Evolutionary conservation across 2,797 vertebrate species (phyloP).

Genomic region (Syncerus caffer): DNA sequence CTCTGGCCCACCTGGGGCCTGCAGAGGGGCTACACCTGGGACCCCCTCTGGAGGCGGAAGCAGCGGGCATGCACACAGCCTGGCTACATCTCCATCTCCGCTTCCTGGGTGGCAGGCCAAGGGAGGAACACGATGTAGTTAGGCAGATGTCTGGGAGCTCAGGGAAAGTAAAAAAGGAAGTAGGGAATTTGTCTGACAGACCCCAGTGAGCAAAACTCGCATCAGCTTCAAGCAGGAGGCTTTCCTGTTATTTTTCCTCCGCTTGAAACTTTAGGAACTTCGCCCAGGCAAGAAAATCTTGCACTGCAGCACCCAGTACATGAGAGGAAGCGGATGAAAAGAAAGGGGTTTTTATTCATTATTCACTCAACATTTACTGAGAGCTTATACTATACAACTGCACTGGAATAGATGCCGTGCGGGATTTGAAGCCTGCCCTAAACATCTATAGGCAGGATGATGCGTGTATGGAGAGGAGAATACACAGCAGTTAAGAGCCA

Average conservation of each 20-base stretch:
- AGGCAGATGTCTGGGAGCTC: slow-evolving; percentile 55
- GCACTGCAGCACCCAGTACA: neutral
- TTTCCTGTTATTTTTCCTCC: slow-evolving; percentile 29
- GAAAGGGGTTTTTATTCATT: neutral
- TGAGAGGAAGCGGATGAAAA: neutral
- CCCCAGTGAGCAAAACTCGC: slow-evolving; percentile 43
- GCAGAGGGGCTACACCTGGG: neutral
- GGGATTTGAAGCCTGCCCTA: neutral
- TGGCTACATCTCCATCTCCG: neutral
- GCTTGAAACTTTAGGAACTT: slow-evolving; percentile 1
- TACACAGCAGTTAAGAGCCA: neutral
- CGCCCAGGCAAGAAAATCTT: neutral
- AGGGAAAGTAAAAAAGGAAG: slow-evolving; percentile 51
- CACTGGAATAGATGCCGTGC: neutral
- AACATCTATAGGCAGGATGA: neutral
- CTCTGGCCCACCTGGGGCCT: neutral
- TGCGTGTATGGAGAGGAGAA: neutral
- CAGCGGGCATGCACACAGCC: neutral
- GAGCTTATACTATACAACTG: neutral
- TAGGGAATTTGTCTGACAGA: slow-evolving; percentile 55
- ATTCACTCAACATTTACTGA: neutral
- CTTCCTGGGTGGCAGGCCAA: slow-evolving; percentile 51
- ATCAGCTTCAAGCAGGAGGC: slow-evolving; percentile 13
- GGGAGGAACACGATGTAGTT: neutral
- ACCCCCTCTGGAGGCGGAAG: neutral